A percentile compares a stretch with the other conserved stretches of the same genome.
These are phyloP conservation scores for Adineta ricciae DNA, from an alignment of 2,888 invertebrate species.

Conservation along the genomic window DNA sequence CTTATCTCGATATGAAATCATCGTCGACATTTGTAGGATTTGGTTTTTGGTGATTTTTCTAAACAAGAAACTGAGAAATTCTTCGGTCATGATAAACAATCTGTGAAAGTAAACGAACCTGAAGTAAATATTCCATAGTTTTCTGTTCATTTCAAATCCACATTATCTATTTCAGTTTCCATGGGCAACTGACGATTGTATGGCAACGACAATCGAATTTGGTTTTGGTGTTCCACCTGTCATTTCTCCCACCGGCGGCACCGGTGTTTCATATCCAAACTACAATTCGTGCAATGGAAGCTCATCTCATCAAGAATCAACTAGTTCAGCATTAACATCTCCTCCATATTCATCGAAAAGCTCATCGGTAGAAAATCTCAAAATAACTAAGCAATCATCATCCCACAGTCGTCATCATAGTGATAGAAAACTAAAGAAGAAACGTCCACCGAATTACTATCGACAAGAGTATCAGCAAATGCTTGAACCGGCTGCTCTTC, in stretches of 20 bases:
- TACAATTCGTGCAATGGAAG: not conserved
- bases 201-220: constrained; percentile 1
- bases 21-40: not conserved
- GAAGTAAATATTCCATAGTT: not conserved
- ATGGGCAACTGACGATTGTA: constrained; percentile 5
- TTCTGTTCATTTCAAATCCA: not conserved
- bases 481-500: not conserved
- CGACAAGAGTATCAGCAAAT: constrained; percentile 8
- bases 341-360: constrained; percentile 20
- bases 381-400: not conserved
- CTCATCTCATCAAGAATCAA: not conserved
- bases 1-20: not conserved
- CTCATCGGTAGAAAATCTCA: constrained; percentile 12
- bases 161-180: not conserved
- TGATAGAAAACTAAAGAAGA: constrained; percentile 13
- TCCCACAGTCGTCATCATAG: constrained; percentile 6
- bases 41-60: constrained; percentile 33
- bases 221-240: constrained; percentile 17
- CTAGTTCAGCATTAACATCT: constrained; percentile 16
- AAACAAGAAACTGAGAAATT: constrained; percentile 26
- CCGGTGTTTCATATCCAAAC: not conserved
- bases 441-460: constrained; percentile 16
- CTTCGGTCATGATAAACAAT: constrained; percentile 19
- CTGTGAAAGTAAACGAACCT: not conserved
- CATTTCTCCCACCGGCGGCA: not conserved